A percentile compares a stretch with the other conserved stretches of the same genome.
These are phyloP conservation scores for Tanaodytes sp. DNA, from an alignment of 2,888 invertebrate genomes.

Conservation along the genomic window DNA sequence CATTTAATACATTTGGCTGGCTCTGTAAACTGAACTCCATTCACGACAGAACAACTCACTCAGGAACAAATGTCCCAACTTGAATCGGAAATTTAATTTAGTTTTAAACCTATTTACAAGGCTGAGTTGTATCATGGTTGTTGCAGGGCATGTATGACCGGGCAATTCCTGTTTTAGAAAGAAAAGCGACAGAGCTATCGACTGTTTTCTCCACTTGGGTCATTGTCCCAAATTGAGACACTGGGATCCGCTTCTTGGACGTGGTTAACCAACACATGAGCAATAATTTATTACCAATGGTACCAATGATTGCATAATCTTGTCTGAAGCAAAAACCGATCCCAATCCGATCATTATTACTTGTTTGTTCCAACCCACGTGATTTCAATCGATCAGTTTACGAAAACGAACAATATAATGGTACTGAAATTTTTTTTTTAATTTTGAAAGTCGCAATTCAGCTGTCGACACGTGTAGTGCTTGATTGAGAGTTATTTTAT, in stretches of 20 bases:
- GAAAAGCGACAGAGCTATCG: constrained; percentile 23
- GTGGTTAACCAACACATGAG: constrained; percentile 2
- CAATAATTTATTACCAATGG: constrained; percentile 4
- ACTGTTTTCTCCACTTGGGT: constrained; percentile 28
- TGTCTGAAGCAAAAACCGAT: no score
- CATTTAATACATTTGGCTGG: constrained; percentile 54
- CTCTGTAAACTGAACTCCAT: background rate
- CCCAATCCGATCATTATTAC: no score
- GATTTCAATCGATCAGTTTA: no score
- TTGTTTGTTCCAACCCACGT: no score
- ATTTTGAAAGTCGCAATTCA: no score
- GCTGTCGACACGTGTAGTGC: no score
- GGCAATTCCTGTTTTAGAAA: constrained; percentile 21
- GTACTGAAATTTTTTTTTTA: no score
- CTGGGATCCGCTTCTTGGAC: constrained; percentile 15
- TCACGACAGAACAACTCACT: background rate
- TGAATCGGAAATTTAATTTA: background rate
- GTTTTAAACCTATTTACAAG: constrained; percentile 31
- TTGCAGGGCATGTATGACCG: constrained; percentile 8
- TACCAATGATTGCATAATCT: background rate
- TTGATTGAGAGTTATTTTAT: no score
- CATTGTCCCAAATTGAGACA: constrained; percentile 31
- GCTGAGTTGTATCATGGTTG: constrained; percentile 27
- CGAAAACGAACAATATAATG: no score
- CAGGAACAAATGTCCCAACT: background rate